phyloP scores from a whole-genome alignment of 2,888 invertebrate species.

The Eupithecia abbreviata region DNA sequence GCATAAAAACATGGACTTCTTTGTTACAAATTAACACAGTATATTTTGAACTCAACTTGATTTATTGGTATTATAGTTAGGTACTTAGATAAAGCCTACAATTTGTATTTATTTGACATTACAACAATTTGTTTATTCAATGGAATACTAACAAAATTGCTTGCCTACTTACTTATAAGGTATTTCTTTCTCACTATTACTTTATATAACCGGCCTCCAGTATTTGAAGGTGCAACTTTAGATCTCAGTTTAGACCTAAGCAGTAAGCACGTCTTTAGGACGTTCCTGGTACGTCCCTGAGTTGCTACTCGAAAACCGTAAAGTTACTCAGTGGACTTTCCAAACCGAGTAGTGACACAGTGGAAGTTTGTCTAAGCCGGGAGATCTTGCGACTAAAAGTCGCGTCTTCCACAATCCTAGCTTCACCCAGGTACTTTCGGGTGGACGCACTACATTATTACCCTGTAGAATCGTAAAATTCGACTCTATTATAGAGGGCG shows the following conservation, averaged over 20 bases:
- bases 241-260: neutral
- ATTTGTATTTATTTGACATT: too few relatives aligned
- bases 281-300: too few relatives aligned
- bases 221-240: neutral
- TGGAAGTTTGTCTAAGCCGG: too few relatives aligned
- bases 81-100: too few relatives aligned
- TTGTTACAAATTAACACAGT: neutral
- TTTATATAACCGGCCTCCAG: neutral
- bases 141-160: too few relatives aligned
- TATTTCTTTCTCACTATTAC: too few relatives aligned
- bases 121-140: neutral
- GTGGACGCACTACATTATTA: conserved; percentile 38
- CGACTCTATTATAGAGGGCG: conserved; percentile 67
- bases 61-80: neutral
- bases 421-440: conserved; percentile 22
- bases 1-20: neutral
- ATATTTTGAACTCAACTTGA: neutral
- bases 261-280: neutral
- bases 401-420: conserved; percentile 3
- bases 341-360: too few relatives aligned
- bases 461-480: conserved; percentile 61
- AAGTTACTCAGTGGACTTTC: too few relatives aligned
- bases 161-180: too few relatives aligned
- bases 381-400: conserved; percentile 23
- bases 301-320: too few relatives aligned